Base-by-base conservation (phyloP, 1,140 invertebrate genomes). In the Euschistus heros region DNA sequence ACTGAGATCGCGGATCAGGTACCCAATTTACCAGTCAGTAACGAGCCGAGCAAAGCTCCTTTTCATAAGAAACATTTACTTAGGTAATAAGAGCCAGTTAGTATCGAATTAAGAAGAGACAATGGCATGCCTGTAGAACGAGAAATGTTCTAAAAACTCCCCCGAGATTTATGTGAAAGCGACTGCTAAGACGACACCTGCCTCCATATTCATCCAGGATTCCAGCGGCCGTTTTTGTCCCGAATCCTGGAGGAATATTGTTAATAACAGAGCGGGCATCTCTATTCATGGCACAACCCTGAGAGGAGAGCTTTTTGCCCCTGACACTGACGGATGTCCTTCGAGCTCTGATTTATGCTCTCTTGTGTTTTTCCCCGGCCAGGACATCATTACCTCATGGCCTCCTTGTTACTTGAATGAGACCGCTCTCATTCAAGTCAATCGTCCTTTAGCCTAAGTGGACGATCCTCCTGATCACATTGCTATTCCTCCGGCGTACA, bases 261-360 rank as follows among this genome's bases (percentile, higher is more conserved):
- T 62, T 37, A 47, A 30, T 55, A 52, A 37, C 18, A 50, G 54
- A n/a, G 20, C 5, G 52, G 63, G 47, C 63, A 64, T 50, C 63
- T 54, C 47, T 64, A 64, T 64, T 54, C 47, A 64, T 64, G 63
- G 52, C 20, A 20, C 18, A 17, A 17, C 42, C 20, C 17, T 17
- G 14, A 7, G 24, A 3, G 47, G 15, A 17, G 24, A 54, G 50
- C 44, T 20, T 24, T 27, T 18, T 24, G n/a, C 47, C n/a, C 6
- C 52, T 64, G 63, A 64, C 63, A 27, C n/a, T 64, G 63, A 64
- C 47, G 52, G 63, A 64, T 64, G 63, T 46, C 47, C 63, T 55
- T 52, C 14, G 26, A 3, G 24, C 24, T 0, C 50, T 64, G 63
- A 64, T 64, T 64, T 64, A 64, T 64, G 47, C 52, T 55, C 33